Evolutionary conservation across 1,140 invertebrate species (phyloP).

Genomic region (Cheumatopsyche charites): DNA sequence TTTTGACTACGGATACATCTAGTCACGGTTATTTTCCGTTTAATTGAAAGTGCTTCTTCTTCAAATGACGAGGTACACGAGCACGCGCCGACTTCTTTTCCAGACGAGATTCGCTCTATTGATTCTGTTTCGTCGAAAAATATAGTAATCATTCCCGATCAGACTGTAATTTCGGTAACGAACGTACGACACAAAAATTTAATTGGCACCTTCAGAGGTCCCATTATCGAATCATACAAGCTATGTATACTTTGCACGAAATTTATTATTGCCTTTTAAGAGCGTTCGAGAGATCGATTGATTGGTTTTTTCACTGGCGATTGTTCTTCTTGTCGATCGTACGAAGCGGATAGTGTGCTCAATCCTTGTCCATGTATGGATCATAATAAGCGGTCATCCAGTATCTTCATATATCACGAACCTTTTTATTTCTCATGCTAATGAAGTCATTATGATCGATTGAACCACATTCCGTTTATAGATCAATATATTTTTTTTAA

Average conservation of each 20-base stretch:
- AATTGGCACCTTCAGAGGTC: background rate
- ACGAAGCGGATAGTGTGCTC: background rate
- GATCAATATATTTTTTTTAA: no score
- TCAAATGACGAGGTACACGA: slow-evolving; percentile 26
- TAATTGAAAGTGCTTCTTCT: slow-evolving; percentile 42
- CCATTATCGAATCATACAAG: background rate
- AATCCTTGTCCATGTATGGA: slow-evolving; percentile 8
- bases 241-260: no score
- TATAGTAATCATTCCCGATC: background rate
- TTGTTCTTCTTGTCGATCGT: background rate
- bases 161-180: no score
- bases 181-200: no score
- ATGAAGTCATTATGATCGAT: no score
- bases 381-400: slow-evolving; percentile 16
- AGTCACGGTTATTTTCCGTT: slow-evolving; percentile 45
- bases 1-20: slow-evolving; percentile 29
- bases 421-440: no score
- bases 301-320: slow-evolving; percentile 2
- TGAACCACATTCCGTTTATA: no score
- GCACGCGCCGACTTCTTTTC: slow-evolving; percentile 35
- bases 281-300: background rate
- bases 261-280: no score
- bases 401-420: background rate
- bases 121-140: slow-evolving; percentile 1
- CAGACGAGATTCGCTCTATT: slow-evolving; percentile 9